Conservation (phyloP, 35 echinoderm and acorn worm species). For the Holothuria glaberrima region DNA sequence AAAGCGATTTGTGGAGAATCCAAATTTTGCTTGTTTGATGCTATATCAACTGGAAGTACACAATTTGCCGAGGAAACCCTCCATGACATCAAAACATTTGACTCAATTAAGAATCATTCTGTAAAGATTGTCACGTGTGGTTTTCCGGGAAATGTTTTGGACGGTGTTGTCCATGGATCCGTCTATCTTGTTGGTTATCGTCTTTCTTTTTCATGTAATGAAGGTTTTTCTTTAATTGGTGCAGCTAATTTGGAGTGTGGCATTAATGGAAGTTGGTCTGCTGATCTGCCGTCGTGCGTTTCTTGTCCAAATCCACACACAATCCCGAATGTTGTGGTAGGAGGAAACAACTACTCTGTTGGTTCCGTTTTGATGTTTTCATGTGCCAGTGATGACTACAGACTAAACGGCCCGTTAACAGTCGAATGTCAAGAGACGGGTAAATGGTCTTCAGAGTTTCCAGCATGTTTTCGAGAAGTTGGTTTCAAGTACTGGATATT, state of each 20-base stretch:
- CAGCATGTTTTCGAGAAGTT: too few relatives aligned
- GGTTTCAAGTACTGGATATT: too few relatives aligned
- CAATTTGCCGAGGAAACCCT: conserved; percentile 67
- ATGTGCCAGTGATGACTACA: too few relatives aligned
- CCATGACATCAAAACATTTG: conserved; percentile 3
- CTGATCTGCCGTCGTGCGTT: background rate
- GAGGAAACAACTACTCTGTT: too few relatives aligned
- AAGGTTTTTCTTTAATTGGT: background rate
- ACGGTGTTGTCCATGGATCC: conserved; percentile 53
- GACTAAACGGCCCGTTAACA: too few relatives aligned
- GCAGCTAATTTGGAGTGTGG: background rate
- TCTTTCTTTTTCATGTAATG: conserved; percentile 50
- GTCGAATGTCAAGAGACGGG: too few relatives aligned
- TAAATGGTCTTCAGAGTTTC: too few relatives aligned
- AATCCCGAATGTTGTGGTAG: too few relatives aligned
- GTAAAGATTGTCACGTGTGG: conserved; percentile 73
- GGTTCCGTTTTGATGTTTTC: too few relatives aligned
- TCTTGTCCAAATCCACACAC: too few relatives aligned
- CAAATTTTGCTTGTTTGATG: conserved; percentile 62
- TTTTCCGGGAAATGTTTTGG: conserved; percentile 53
- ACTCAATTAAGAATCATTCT: conserved; percentile 34
- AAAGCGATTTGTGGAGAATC: conserved; percentile 63
- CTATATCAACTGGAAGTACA: conserved; percentile 52
- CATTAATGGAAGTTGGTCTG: conserved; percentile 14
- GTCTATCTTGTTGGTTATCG: conserved; percentile 54